These are phyloP conservation scores for Drymonia ruficornis DNA, from an alignment of 2,888 invertebrate species.

Conservation along the genomic window DNA sequence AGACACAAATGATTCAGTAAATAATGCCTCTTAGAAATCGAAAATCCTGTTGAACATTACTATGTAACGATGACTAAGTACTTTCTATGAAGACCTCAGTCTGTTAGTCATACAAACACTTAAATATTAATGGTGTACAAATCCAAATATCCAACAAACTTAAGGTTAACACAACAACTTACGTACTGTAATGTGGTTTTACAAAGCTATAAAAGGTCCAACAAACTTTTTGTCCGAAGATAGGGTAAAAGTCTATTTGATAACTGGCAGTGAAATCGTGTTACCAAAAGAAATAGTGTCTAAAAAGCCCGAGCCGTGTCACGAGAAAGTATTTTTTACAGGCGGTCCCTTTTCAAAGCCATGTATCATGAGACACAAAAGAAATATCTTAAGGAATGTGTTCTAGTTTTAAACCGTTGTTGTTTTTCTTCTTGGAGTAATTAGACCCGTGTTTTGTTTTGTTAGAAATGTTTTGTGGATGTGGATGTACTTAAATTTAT, in stretches of 20 bases:
- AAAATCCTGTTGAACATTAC: no score
- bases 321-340: background rate
- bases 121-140: no score
- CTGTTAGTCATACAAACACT: no score
- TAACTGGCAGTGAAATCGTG: background rate
- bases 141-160: no score
- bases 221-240: conserved; percentile 2
- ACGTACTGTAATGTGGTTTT: background rate
- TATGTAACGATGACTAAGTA: no score
- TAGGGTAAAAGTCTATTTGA: conserved; percentile 2
- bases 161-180: background rate
- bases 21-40: no score
- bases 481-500: background rate
- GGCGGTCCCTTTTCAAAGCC: background rate
- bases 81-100: no score
- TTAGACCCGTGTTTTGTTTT: background rate
- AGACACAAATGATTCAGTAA: no score
- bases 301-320: background rate
- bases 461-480: background rate
- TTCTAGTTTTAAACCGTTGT: background rate
- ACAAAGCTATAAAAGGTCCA: background rate
- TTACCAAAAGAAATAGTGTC: conserved; percentile 3
- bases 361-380: background rate
- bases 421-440: background rate
- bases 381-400: background rate